Percentiles rank a stretch among this genome's conserved stretches.
phyloP scores from a whole-genome alignment of 92 coral and sea anemone species.

The Blastomussa wellsi region DNA sequence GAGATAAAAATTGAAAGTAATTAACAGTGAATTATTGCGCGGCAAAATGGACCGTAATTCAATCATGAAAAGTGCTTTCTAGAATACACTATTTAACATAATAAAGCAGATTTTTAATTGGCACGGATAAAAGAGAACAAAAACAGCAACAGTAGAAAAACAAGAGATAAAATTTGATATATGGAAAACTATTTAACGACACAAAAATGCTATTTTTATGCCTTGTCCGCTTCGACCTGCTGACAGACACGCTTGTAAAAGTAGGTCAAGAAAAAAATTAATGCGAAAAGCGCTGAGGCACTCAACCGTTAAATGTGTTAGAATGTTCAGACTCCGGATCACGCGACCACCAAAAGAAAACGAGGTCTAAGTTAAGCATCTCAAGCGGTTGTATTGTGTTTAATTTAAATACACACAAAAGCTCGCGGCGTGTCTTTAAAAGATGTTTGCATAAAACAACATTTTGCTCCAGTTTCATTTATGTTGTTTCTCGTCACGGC shows the following conservation, averaged over 20 bases:
- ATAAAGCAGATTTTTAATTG: constrained; percentile 9
- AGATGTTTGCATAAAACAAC: constrained; percentile 33
- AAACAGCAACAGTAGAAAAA: neutral
- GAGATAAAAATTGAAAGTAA: constrained; percentile 1
- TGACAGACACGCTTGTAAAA: neutral
- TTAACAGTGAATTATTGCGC: neutral
- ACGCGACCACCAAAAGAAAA: constrained; percentile 9
- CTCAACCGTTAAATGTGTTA: neutral
- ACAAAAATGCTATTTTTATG: constrained; percentile 6
- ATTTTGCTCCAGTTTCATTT: neutral
- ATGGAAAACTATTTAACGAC: neutral
- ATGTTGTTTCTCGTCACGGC: neutral
- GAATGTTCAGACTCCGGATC: neutral
- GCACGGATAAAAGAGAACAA: constrained; percentile 2
- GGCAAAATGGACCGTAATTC: neutral
- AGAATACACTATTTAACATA: constrained; percentile 6
- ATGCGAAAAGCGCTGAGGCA: neutral
- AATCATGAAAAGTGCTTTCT: constrained; percentile 1
- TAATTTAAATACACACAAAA: constrained; percentile 20
- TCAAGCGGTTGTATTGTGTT: neutral
- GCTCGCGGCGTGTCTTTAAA: constrained; percentile 22
- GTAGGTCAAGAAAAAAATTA: neutral
- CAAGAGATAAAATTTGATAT: neutral
- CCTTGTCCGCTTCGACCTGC: neutral
- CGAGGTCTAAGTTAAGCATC: neutral